Evolutionary conservation across 2,113 vertebrate species (phyloP).

Genomic region (Hypocryptadius cinnamomeus): DNA sequence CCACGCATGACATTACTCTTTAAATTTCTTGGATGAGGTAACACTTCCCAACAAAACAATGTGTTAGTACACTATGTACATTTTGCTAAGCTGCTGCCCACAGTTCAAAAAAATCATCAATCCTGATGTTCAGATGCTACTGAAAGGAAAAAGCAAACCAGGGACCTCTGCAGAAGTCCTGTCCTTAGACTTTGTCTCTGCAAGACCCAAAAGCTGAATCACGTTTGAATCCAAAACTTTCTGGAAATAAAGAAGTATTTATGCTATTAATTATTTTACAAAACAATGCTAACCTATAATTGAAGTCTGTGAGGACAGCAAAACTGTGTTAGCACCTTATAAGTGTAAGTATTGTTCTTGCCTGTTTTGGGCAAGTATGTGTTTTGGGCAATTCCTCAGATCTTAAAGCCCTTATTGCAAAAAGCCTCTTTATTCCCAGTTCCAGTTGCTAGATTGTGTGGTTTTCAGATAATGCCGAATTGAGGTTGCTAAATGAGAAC

Average conservation of each 20-base stretch:
- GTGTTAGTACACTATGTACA: not conserved
- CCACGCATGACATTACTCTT: not conserved
- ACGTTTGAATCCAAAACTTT: not conserved
- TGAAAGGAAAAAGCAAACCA: not conserved
- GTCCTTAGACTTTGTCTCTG: not conserved
- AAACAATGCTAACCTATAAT: not conserved
- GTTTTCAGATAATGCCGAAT: constrained; percentile 26
- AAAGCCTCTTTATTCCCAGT: constrained; percentile 36
- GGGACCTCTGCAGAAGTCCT: not conserved
- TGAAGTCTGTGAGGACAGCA: not conserved
- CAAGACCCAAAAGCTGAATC: not conserved
- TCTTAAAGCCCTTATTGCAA: not conserved
- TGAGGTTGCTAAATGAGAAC: constrained; percentile 30
- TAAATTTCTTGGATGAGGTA: not conserved
- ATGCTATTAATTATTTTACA: not conserved
- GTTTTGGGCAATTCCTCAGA: not conserved
- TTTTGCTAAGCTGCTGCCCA: not conserved
- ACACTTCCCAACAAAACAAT: not conserved
- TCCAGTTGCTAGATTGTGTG: not conserved
- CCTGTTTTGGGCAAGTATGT: not conserved
- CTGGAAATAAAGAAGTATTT: not conserved
- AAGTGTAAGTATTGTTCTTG: not conserved
- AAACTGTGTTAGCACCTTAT: not conserved
- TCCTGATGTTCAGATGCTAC: not conserved
- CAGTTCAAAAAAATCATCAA: not conserved